phyloP scores from a whole-genome alignment of 2,113 vertebrate genomes.

The Balaenoptera acutorostrata region DNA sequence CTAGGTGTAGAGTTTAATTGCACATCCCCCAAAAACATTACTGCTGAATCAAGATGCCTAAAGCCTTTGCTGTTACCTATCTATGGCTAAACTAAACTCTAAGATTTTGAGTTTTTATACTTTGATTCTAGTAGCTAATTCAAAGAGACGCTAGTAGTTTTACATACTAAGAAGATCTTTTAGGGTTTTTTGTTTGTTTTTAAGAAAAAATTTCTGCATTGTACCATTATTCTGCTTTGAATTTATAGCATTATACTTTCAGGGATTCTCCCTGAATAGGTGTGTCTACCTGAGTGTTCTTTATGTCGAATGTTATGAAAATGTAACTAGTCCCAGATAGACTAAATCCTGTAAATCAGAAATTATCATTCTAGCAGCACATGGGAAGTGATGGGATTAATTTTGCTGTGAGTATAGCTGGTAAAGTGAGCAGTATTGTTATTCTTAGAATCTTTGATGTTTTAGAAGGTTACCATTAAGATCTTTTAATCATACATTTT shows the following conservation, averaged over 20 bases:
- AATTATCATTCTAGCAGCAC: neutral
- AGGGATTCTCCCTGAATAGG: neutral
- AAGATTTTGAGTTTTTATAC: neutral
- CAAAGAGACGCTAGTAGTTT: neutral
- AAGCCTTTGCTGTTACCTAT: neutral
- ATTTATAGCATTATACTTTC: neutral
- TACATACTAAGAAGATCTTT: neutral
- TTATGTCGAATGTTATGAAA: constrained; percentile 31
- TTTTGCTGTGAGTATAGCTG: neutral
- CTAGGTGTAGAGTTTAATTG: neutral
- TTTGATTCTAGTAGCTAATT: constrained; percentile 14
- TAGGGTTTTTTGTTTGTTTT: neutral
- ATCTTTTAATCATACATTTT: neutral
- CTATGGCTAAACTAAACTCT: neutral
- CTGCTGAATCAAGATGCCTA: neutral
- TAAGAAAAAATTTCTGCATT: neutral
- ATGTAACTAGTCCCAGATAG: neutral
- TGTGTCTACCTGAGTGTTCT: neutral
- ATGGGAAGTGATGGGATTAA: neutral
- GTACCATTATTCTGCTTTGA: neutral
- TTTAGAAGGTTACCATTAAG: neutral
- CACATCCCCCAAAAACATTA: neutral
- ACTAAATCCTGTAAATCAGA: neutral
- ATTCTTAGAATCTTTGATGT: neutral
- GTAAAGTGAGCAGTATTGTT: neutral